phyloP scores from a whole-genome alignment of 2,888 invertebrate genomes.

The Bugulina stolonifera region DNA sequence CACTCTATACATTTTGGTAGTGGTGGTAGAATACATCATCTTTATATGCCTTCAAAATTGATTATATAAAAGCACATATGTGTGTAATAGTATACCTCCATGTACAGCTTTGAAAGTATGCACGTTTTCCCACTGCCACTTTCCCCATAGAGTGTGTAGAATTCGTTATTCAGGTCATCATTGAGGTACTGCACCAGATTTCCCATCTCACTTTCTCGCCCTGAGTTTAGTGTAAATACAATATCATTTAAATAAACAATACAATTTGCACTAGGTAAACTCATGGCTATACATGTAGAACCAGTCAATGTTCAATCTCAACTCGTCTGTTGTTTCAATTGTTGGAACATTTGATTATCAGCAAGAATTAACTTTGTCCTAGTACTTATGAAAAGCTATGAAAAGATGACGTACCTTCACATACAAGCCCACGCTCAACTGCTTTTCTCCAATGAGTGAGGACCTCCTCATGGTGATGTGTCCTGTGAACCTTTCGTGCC shows the following conservation, averaged over 20 bases:
- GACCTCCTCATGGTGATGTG: slow-evolving; percentile 33
- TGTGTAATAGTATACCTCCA: slow-evolving; percentile 30
- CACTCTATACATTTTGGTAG: too few relatives aligned
- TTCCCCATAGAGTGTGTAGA: slow-evolving; percentile 31
- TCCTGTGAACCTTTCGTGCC: neutral
- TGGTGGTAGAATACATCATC: too few relatives aligned
- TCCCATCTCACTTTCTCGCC: neutral
- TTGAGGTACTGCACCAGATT: slow-evolving; percentile 9
- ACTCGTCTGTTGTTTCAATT: too few relatives aligned
- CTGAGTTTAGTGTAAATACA: slow-evolving; percentile 3
- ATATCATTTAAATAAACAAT: too few relatives aligned
- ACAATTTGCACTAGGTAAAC: too few relatives aligned
- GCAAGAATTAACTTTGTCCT: too few relatives aligned
- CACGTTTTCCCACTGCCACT: slow-evolving; percentile 42
- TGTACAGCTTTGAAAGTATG: slow-evolving; percentile 38
- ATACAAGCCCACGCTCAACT: neutral
- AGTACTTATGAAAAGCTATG: neutral
- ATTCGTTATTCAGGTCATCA: slow-evolving; percentile 34
- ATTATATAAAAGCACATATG: neutral
- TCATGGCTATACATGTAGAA: too few relatives aligned
- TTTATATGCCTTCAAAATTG: too few relatives aligned
- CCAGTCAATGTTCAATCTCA: too few relatives aligned
- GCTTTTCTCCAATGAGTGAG: slow-evolving; percentile 34
- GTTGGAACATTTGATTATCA: too few relatives aligned
- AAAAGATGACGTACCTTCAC: slow-evolving; percentile 10